Conservation (phyloP, 2,797 vertebrate genomes). For the Galagoides demidoff region DNA sequence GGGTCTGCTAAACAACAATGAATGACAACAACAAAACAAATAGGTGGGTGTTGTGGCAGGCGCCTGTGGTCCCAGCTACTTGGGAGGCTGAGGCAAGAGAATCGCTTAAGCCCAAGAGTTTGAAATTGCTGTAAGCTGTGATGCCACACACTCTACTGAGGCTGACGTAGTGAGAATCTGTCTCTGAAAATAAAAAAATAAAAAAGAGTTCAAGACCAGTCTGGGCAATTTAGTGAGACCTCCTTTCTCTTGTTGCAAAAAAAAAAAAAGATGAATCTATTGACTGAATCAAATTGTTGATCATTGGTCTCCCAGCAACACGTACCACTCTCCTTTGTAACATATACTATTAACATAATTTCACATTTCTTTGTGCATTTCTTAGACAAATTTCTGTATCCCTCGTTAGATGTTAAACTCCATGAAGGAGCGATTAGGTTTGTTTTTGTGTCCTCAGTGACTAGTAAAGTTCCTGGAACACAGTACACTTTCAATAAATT, state of each 20-base stretch:
- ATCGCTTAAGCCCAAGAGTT: too few species aligned
- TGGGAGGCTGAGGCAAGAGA: too few species aligned
- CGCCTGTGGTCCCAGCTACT: too few species aligned
- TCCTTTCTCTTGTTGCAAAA: neutral
- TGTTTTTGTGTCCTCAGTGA: neutral
- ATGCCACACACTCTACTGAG: too few species aligned
- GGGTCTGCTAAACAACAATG: too few species aligned
- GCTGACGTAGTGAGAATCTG: too few species aligned
- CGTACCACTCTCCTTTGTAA: neutral
- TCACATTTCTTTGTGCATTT: neutral
- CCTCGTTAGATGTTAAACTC: neutral
- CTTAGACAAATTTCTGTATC: neutral
- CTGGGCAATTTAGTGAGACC: neutral
- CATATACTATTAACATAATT: accelerated
- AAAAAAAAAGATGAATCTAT: neutral
- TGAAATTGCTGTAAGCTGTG: too few species aligned
- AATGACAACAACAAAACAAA: too few species aligned
- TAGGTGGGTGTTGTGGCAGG: too few species aligned
- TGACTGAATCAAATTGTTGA: neutral
- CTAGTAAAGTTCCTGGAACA: neutral
- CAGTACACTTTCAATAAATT: neutral
- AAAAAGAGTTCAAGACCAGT: neutral
- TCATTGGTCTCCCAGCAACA: neutral
- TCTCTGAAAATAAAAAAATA: too few species aligned
- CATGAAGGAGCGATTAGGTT: neutral